These are phyloP conservation scores for Dendronephthya gigantea DNA, from an alignment of 64 coral and sea anemone genomes.

Conservation along the genomic window DNA sequence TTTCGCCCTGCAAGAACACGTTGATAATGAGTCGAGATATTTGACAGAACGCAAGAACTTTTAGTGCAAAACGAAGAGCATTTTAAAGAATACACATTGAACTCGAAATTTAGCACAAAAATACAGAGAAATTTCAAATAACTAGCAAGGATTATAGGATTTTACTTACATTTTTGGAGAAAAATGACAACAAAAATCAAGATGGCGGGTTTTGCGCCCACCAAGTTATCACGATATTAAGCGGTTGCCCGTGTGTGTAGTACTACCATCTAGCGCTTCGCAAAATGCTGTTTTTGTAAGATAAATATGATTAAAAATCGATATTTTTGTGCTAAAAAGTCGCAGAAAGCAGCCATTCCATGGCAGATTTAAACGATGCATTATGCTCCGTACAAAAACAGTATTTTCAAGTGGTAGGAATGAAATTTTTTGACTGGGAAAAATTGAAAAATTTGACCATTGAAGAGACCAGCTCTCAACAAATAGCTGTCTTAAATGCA, in stretches of 20 bases:
- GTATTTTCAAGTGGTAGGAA: constrained; percentile 50
- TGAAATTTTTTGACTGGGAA: constrained; percentile 55
- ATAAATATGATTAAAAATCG: background rate
- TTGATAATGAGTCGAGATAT: background rate
- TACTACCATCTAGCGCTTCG: constrained; percentile 3
- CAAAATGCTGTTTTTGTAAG: background rate
- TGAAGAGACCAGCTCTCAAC: background rate
- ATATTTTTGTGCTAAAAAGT: background rate
- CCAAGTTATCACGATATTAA: background rate
- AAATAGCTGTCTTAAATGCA: background rate
- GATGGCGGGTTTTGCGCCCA: background rate
- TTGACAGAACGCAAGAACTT: background rate
- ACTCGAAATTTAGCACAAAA: background rate
- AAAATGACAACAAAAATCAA: background rate
- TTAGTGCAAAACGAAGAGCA: background rate
- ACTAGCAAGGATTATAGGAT: constrained; percentile 27
- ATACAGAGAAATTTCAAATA: background rate
- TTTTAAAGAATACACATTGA: background rate
- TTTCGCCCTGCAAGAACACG: background rate
- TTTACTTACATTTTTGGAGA: constrained; percentile 62
- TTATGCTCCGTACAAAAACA: constrained; percentile 45
- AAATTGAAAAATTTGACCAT: background rate
- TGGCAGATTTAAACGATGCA: background rate
- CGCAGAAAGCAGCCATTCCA: background rate
- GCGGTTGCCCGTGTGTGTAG: background rate